Percentiles rank a stretch among this genome's conserved stretches.
Conservation (phyloP, 2,797 vertebrate species). For the Pseudotriccus pelzelni region DNA sequence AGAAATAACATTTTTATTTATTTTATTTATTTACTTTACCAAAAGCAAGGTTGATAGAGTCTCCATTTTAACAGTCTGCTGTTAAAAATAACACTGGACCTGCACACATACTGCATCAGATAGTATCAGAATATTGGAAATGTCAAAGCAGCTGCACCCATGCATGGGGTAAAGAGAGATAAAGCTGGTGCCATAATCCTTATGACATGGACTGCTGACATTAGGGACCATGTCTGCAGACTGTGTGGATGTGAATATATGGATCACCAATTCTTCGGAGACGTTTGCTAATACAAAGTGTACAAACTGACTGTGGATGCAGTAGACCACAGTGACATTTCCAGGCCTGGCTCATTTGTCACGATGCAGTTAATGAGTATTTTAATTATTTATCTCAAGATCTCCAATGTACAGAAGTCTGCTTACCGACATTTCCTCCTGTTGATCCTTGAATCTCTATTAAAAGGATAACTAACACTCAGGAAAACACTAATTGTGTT, state of each 20-base stretch:
- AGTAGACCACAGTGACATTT: not conserved
- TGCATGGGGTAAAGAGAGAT: not conserved
- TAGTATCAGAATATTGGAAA: not conserved
- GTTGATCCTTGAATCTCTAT: not conserved
- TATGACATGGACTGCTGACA: not conserved
- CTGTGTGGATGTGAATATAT: not conserved
- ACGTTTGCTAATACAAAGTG: not conserved
- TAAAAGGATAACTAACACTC: not conserved
- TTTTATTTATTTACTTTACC: not conserved
- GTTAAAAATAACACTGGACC: not conserved
- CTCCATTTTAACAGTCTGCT: not conserved
- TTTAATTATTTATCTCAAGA: conserved; percentile 3
- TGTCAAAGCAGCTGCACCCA: not conserved
- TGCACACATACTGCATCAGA: not conserved
- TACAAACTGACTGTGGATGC: not conserved
- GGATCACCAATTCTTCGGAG: not conserved
- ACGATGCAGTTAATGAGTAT: not conserved
- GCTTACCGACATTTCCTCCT: not conserved
- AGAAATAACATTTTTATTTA: not conserved
- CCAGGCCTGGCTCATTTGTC: not conserved
- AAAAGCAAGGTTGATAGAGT: not conserved
- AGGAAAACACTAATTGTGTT: not conserved
- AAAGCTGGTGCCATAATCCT: not conserved
- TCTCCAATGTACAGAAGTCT: not conserved
- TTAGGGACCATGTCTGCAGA: not conserved